Base-by-base conservation (phyloP, 1,140 invertebrate genomes). In the Papilio machaon region DNA sequence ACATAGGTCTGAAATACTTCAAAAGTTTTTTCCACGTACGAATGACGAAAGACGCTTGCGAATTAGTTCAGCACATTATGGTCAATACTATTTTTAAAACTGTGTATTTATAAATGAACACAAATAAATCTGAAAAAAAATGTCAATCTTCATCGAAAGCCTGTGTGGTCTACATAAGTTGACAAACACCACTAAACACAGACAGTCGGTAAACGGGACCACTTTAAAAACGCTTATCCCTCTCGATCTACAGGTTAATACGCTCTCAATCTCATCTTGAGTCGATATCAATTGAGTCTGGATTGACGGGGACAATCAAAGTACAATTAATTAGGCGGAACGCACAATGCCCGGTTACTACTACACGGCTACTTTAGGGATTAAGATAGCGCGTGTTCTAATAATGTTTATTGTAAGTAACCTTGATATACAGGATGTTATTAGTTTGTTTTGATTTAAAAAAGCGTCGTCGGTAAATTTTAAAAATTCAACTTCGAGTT, bases 281-380 rank as follows among this genome's bases (percentile, higher is more conserved):
- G 30, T 77, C 38, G 76, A 81, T 79, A 49, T 64, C 35, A 54
- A 83, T 81, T 46, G 67, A 70, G 47, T 47, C 64, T 60, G 76
- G 79, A 70, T 67, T 84, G 85, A 85, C 75, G 81, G 35, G 77
- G 49, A 79, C 81, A 86, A 86, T 86, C 82, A 86, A 83, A 84
- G 73, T 76, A 84, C 82, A 86, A 86, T 87, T 87, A 87, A 87
- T 87, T 87, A 85, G 84, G 79, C 58, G 74, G 78, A 83, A 77
- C 75, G 38, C 52, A 77, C 75, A 77, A 77, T 77, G 52, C 58
- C 13, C 23, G 67, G 79, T 79, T 80, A 19, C 79, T 80, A 82
- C 82, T 79, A 76, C 75, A 75, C 54, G 54, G 54, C 54, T 58
- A 75, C 73, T 52, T 75, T 52, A 9, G 35, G 82, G 81, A 81